Conservation (phyloP, 2,888 invertebrate species). For the Pseudolycoriella hygida region DNA sequence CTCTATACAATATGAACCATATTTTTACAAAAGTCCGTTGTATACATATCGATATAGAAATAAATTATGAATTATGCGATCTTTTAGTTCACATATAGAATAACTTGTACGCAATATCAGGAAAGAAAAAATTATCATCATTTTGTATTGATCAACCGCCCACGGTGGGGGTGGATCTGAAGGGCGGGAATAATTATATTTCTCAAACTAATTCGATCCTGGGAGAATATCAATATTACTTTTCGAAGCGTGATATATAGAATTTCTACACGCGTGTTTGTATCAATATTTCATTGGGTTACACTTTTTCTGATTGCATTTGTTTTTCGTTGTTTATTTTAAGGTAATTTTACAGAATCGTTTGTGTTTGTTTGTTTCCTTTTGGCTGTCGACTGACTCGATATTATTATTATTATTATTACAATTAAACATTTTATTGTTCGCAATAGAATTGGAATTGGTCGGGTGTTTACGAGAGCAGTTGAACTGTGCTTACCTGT, state of each 20-base stretch:
- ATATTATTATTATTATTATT: too few relatives aligned
- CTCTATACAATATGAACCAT: neutral
- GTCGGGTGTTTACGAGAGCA: too few relatives aligned
- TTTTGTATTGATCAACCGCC: slow-evolving; percentile 3
- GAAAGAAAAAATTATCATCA: neutral
- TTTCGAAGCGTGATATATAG: neutral
- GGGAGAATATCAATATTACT: neutral
- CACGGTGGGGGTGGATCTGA: slow-evolving; percentile 4
- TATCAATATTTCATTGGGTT: too few relatives aligned
- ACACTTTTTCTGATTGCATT: too few relatives aligned
- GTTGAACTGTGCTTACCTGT: too few relatives aligned
- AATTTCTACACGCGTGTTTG: neutral
- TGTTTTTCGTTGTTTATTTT: too few relatives aligned
- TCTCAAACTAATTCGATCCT: slow-evolving; percentile 4
- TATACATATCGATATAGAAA: neutral
- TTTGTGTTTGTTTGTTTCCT: too few relatives aligned
- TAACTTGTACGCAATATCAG: neutral
- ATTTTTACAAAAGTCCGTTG: neutral
- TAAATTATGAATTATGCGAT: neutral
- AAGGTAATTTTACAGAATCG: too few relatives aligned
- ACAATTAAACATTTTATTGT: too few relatives aligned
- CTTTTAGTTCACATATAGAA: neutral
- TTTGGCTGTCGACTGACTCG: too few relatives aligned
- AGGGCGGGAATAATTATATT: slow-evolving; percentile 5
- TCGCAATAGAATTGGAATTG: too few relatives aligned